Conservation (phyloP, 2,113 vertebrate species). For the Elephas maximus region DNA sequence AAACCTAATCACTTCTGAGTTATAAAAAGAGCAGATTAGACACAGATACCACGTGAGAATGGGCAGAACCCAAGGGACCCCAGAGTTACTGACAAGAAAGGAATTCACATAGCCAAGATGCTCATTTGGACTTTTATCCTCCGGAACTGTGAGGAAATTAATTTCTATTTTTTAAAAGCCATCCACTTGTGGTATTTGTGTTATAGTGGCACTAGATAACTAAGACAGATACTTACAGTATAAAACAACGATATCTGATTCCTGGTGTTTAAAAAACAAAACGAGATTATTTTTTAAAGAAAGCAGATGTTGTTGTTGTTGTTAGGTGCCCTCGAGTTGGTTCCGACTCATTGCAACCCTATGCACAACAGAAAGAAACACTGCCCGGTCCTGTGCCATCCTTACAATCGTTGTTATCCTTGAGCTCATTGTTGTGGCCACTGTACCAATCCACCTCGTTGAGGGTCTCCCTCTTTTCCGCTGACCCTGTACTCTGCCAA, state of each 20-base stretch:
- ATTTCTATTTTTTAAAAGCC: not conserved
- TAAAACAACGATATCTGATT: not conserved
- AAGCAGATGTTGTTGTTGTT: no score
- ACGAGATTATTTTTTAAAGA: not conserved
- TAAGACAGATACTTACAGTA: not conserved
- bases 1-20: not conserved
- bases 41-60: not conserved
- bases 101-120: not conserved
- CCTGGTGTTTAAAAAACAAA: not conserved
- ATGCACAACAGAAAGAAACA: no score
- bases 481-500: no score
- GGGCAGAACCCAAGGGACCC: not conserved
- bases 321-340: no score
- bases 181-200: no score
- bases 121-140: not conserved
- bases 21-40: not conserved
- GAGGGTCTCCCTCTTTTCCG: no score
- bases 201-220: no score
- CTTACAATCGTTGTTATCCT: no score
- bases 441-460: no score
- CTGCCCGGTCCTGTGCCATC: no score
- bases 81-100: not conserved
- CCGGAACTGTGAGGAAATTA: not conserved
- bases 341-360: no score
- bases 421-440: no score